Base-by-base conservation (phyloP, 2,797 vertebrate genomes). In the Gallinago nigripennis region DNA sequence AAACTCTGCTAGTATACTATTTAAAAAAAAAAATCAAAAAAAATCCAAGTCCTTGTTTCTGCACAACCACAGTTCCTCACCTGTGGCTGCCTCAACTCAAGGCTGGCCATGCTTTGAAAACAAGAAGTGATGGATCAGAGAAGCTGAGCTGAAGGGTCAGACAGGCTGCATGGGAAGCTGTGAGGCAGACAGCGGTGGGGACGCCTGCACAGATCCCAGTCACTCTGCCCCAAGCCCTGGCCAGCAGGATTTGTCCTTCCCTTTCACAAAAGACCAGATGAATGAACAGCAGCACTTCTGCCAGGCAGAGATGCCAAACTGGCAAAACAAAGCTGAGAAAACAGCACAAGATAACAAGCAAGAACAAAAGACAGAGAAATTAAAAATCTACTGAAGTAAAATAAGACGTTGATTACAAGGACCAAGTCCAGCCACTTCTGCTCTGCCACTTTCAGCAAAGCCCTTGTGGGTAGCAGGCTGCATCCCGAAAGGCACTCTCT, bases 291-390 rank as follows among this genome's bases (percentile, higher is more conserved):
- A 92, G 51, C 77, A 58, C 39, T 94, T 79, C 35, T 75, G 87
- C 90, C 95, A 96, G 87, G 85, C 64, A 86, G 76, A 81, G 70
- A 41, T 54, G 76, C 87, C 92, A 96, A 92, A 91, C 86, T 90
- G 94, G 92, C 94, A 92, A 85, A 92, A 94, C 82, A 91, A 95
- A 91, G 94, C 95, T 82, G 88, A 96, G 82, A 73, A 96, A 94
- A 97, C 89, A 95, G 91, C 84, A 53, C 41, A 88, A 92, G 85
- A 41, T 50, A 88, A 56, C 72, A 61, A 82, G 30, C 25, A 90
- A 75, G 39, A 95, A 86, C 9, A 79, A 66, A 37, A 88, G 31
- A 75, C 2, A 54, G 66, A 66, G 33, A 87, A 41, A 71, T 15
- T 6, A 90, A 77, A 73, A 92, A 92, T 54, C 43, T 61, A 72